These are phyloP conservation scores for Homarus americanus DNA, from an alignment of 1,140 invertebrate species.

Conservation along the genomic window DNA sequence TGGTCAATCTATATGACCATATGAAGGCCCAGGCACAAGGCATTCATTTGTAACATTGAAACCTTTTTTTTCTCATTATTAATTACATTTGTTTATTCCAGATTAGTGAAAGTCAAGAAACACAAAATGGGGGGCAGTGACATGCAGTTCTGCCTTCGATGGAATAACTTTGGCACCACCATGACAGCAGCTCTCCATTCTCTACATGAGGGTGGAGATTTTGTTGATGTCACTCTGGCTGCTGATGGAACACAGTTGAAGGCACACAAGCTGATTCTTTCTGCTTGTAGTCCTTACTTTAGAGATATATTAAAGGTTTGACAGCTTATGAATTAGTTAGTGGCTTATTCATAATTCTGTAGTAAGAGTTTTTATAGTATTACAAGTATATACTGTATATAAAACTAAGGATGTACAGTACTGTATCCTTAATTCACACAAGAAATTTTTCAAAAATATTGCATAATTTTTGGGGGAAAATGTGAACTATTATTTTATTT, in stretches of 20 bases:
- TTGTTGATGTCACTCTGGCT: constrained; percentile 82
- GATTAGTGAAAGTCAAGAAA: not conserved
- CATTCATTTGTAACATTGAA: too few relatives aligned
- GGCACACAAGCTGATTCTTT: constrained; percentile 86
- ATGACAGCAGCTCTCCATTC: constrained; percentile 72
- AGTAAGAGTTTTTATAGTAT: too few relatives aligned
- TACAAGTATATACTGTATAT: too few relatives aligned
- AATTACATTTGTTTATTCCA: not conserved
- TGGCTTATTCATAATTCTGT: too few relatives aligned
- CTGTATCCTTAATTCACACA: too few relatives aligned
- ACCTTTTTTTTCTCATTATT: too few relatives aligned
- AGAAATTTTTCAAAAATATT: too few relatives aligned
- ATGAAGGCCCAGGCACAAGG: too few relatives aligned
- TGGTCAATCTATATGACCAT: too few relatives aligned
- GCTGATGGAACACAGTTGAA: constrained; percentile 84
- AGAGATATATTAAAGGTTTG: constrained; percentile 83
- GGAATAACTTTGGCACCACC: constrained; percentile 74
- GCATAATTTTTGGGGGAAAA: too few relatives aligned
- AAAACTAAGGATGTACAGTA: too few relatives aligned
- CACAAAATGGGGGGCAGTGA: constrained; percentile 62
- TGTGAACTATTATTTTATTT: too few relatives aligned
- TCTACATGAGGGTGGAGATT: constrained; percentile 67
- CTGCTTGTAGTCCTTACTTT: constrained; percentile 86
- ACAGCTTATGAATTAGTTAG: not conserved
- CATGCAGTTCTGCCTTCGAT: constrained; percentile 72